Percentiles rank a stretch among this genome's conserved stretches.
Conservation (phyloP, 2,113 vertebrate species). For the Nerophis ophidion region DNA sequence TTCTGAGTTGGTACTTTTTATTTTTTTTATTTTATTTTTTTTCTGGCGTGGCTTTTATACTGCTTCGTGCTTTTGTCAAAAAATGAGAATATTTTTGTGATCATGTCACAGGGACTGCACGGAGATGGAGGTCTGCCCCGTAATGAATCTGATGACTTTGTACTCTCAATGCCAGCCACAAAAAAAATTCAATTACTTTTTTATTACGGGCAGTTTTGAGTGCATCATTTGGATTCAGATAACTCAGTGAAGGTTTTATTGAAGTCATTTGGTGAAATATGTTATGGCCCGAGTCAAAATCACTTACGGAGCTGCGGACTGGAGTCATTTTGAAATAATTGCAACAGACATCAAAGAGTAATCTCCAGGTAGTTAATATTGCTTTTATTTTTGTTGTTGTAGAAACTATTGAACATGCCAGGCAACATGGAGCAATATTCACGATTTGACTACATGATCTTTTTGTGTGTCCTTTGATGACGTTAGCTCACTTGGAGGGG, state of each 20-base stretch:
- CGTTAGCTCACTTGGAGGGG: slow-evolving; percentile 2
- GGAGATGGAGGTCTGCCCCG: slow-evolving; percentile 3
- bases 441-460: slow-evolving; percentile 3
- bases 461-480: slow-evolving; percentile 8
- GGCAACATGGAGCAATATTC: background rate
- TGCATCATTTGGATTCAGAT: background rate
- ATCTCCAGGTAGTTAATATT: background rate
- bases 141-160: slow-evolving; percentile 11
- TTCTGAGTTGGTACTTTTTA: too few relatives aligned
- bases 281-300: background rate
- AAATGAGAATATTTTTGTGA: too few relatives aligned
- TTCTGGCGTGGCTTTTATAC: background rate
- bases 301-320: background rate
- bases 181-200: slow-evolving; percentile 1
- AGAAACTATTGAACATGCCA: background rate
- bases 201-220: background rate
- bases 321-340: slow-evolving; percentile 2
- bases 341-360: background rate
- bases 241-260: background rate
- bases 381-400: background rate
- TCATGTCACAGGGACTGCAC: background rate
- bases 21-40: background rate
- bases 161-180: slow-evolving; percentile 2
- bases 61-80: too few relatives aligned
- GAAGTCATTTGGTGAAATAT: slow-evolving; percentile 9